phyloP scores from a whole-genome alignment of 2,113 vertebrate genomes.

The Cebidichthys violaceus region DNA sequence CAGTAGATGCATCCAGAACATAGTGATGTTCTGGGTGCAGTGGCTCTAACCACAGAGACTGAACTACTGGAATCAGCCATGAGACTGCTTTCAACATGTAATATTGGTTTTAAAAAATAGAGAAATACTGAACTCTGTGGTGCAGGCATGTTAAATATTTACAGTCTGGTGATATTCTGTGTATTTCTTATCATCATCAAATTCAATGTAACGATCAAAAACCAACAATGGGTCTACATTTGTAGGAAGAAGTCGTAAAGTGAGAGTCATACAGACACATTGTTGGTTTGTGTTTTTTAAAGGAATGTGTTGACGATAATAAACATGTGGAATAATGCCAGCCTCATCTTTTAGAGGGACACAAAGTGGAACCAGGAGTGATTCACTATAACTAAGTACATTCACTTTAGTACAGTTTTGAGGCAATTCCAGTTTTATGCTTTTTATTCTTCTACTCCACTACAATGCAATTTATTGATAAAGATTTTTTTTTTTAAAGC shows the following conservation, averaged over 20 bases:
- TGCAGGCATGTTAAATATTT: background rate
- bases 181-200: background rate
- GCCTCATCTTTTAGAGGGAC: background rate
- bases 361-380: background rate
- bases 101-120: background rate
- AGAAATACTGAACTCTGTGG: background rate
- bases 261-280: background rate
- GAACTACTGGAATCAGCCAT: background rate
- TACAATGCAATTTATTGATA: background rate
- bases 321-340: background rate
- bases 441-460: background rate
- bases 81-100: background rate
- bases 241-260: background rate
- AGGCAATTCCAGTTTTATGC: background rate
- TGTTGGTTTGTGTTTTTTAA: background rate
- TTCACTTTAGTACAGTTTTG: background rate
- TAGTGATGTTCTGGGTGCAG: too few relatives aligned
- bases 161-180: background rate
- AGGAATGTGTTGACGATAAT: background rate
- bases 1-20: too few relatives aligned
- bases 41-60: background rate
- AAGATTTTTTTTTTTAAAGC: background rate
- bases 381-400: background rate
- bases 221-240: background rate
- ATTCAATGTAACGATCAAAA: too few relatives aligned